Conservation (phyloP, 2,113 vertebrate genomes). For the Chunga burmeisteri region DNA sequence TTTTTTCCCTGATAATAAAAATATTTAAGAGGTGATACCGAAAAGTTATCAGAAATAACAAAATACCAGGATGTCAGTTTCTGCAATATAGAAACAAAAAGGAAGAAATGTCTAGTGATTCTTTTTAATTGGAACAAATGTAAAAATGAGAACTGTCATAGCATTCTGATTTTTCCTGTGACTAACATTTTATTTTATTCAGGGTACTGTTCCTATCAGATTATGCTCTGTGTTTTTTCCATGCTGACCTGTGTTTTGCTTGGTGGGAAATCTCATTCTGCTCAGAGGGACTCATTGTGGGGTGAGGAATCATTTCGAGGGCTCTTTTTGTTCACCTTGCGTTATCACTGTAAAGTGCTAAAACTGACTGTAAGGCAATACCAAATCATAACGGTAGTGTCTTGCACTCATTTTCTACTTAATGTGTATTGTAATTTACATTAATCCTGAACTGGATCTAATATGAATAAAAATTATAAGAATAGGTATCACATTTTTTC, state of each 20-base stretch:
- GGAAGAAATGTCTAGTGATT: background rate
- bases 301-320: background rate
- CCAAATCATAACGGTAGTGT: background rate
- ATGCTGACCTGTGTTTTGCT: background rate
- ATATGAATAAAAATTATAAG: background rate
- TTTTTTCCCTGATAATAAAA: background rate
- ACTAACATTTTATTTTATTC: background rate
- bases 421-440: background rate
- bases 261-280: background rate
- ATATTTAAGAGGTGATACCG: background rate
- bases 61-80: background rate
- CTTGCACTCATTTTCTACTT: background rate
- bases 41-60: background rate
- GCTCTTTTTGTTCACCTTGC: slow-evolving; percentile 5
- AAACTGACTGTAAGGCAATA: background rate
- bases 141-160: background rate
- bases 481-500: background rate
- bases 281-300: background rate
- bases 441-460: background rate
- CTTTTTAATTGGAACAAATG: background rate
- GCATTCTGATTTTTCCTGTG: background rate
- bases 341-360: background rate
- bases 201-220: background rate
- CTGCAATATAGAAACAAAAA: background rate
- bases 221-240: background rate